Evolutionary conservation across 37 sponge, comb jelly and placozoan genomes (phyloP), one percentile per base, ranked within the genome.

Genomic region (Cliona cf. orientalis): DNA sequence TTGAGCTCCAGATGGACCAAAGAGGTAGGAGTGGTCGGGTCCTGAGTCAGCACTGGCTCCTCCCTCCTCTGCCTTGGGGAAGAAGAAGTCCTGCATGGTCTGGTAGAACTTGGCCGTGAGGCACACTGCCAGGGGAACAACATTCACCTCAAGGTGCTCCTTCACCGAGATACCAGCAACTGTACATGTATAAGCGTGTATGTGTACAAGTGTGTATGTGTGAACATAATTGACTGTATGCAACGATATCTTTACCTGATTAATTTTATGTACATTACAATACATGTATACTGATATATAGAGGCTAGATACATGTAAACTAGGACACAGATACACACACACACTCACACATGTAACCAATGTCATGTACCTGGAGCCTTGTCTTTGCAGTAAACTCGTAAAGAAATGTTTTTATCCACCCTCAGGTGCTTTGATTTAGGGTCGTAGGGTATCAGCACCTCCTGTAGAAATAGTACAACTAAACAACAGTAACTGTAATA

Each of bases 141-240:
- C 83, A 46, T 97, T 97, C 56, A 97, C 78, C 67, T 97, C 98
- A 26, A 97, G 73, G 59, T 97, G 98, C 42, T 97, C 98, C 26
- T 83, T 97, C 46, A 97, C 95, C 53, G 91, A 66, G 33, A 97
- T 97, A 5, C 98, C 98, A 62, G 90, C 98, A 23, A 97, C 98
- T 92, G 84, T 37, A 72, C 72, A 53, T 41, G 66, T 11, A 44
- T n/a, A n/a, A n/a, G n/a, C n/a, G n/a, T n/a, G n/a, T n/a, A n/a
- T n/a, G n/a, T n/a, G n/a, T n/a, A n/a, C n/a, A n/a, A n/a, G 36
- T 43, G 71, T 36, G 46, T 44, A 37, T 19, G 46, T 36, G 28
- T 67, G 9, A 5, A 34, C 36, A 36, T 44, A 71, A 12, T 71
- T 14, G 4, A 19, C n/a, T n/a, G n/a, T n/a, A n/a, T n/a, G n/a